A percentile compares a stretch with the other conserved stretches of the same genome.
Evolutionary conservation across 1,140 invertebrate genomes (phyloP).

Genomic region (Drosophila sproati): DNA sequence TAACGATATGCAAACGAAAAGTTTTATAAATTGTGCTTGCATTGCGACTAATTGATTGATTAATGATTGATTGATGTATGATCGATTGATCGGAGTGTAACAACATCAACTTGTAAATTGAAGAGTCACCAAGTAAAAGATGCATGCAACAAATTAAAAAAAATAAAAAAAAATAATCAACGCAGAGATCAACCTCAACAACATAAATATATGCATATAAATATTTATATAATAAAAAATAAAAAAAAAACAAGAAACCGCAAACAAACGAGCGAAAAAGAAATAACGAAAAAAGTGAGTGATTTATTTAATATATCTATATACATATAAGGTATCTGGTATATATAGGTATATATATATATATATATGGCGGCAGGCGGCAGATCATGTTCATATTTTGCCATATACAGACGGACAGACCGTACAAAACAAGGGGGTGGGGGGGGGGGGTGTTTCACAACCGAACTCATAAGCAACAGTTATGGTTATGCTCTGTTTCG

Average conservation of each 20-base stretch:
- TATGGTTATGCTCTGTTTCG: conserved; percentile 69
- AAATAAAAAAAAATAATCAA: neutral
- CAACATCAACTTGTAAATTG: neutral
- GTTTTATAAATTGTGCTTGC: conserved; percentile 27
- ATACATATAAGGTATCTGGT: conserved; percentile 14
- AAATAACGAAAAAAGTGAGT: conserved; percentile 63
- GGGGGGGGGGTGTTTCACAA: neutral
- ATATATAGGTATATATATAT: conserved; percentile 4
- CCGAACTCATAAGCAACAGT: conserved; percentile 35
- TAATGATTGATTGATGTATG: conserved; percentile 25
- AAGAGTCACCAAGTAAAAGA: conserved; percentile 31
- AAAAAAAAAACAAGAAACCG: conserved; percentile 32
- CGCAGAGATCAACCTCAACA: conserved; percentile 14
- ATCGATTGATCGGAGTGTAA: conserved; percentile 26
- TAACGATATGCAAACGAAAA: conserved; percentile 46
- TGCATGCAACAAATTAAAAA: conserved; percentile 40
- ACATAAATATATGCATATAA: neutral
- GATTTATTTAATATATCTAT: conserved; percentile 54
- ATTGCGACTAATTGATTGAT: conserved; percentile 39
- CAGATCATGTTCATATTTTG: conserved; percentile 29
- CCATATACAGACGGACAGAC: conserved; percentile 17
- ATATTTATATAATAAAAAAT: conserved; percentile 16
- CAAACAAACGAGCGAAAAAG: conserved; percentile 57
- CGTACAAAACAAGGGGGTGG: neutral
- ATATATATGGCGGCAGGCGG: conserved; percentile 3